Percentiles rank a stretch among this genome's conserved stretches.
Evolutionary conservation across 2,113 vertebrate genomes (phyloP).

Genomic region (Pyxicephalus adspersus): DNA sequence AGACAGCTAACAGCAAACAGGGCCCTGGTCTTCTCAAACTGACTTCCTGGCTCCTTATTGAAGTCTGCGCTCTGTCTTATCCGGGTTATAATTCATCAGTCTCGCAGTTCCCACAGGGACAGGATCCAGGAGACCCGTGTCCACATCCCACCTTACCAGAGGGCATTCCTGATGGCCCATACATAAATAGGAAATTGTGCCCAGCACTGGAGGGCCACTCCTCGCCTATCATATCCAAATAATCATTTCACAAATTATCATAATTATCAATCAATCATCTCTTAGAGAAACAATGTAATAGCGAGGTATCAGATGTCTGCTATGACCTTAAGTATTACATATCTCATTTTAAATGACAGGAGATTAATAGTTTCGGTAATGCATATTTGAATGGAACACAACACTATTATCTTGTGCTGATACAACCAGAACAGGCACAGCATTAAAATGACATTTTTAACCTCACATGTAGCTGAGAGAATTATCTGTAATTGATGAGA

Average conservation of each 20-base stretch:
- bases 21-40: slow-evolving; percentile 63
- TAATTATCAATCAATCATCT: slow-evolving; percentile 96
- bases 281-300: slow-evolving; percentile 66
- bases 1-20: slow-evolving; percentile 68
- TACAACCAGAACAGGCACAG: neutral
- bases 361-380: slow-evolving; percentile 77
- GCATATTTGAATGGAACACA: slow-evolving; percentile 40
- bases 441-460: slow-evolving; percentile 50
- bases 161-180: slow-evolving; percentile 74
- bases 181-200: slow-evolving; percentile 73
- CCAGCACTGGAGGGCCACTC: slow-evolving; percentile 68
- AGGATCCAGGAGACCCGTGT: slow-evolving; percentile 63
- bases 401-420: slow-evolving; percentile 22
- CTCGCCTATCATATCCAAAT: slow-evolving; percentile 85
- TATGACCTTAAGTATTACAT: slow-evolving; percentile 77
- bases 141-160: slow-evolving; percentile 69
- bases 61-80: slow-evolving; percentile 73
- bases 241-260: slow-evolving; percentile 95
- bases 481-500: slow-evolving; percentile 6
- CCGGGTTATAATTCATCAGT: slow-evolving; percentile 75
- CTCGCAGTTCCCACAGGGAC: slow-evolving; percentile 63
- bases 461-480: neutral
- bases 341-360: slow-evolving; percentile 78
- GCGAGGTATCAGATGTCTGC: slow-evolving; percentile 75
- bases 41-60: slow-evolving; percentile 70